These are phyloP conservation scores for Epizoanthus stellaris DNA, from an alignment of 92 coral and sea anemone species.

Conservation along the genomic window DNA sequence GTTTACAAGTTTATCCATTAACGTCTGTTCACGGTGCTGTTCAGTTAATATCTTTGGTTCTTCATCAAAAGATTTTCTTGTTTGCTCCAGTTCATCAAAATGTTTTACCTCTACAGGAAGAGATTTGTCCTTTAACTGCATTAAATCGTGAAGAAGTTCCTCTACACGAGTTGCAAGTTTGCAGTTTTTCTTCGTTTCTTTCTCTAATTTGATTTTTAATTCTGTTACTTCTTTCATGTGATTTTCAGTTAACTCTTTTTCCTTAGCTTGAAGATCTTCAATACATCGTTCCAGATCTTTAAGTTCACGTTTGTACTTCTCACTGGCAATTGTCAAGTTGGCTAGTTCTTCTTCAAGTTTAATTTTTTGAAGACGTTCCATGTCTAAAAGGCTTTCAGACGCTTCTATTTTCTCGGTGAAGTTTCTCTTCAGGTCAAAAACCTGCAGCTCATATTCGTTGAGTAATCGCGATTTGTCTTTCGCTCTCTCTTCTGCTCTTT, in stretches of 20 bases:
- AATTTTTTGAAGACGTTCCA: conserved; percentile 60
- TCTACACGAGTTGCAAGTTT: conserved; percentile 72
- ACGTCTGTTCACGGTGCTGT: conserved; percentile 19
- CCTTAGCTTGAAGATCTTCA: conserved; percentile 62
- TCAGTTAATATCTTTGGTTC: conserved; percentile 26
- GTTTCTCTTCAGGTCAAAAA: conserved; percentile 68
- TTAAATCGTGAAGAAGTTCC: conserved; percentile 72
- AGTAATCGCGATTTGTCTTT: conserved; percentile 66
- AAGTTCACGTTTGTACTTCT: conserved; percentile 61
- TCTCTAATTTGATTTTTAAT: conserved; percentile 65
- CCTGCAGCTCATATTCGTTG: conserved; percentile 68
- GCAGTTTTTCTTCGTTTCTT: conserved; percentile 65
- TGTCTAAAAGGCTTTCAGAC: conserved; percentile 59
- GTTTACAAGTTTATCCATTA: conserved; percentile 7
- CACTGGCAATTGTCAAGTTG: conserved; percentile 50
- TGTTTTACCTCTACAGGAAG: conserved; percentile 70
- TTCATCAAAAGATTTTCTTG: conserved; percentile 43
- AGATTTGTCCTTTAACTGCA: conserved; percentile 71
- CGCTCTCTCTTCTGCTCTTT: conserved; percentile 67
- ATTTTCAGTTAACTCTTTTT: conserved; percentile 54
- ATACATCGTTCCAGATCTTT: conserved; percentile 49
- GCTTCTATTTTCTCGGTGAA: conserved; percentile 64
- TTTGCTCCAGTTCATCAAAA: conserved; percentile 53
- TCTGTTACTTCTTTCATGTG: conserved; percentile 54
- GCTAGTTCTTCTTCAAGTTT: conserved; percentile 62